Percentiles rank a stretch among this genome's conserved stretches.
Evolutionary conservation across 2,797 vertebrate species (phyloP).

Genomic region (Petrocephalus schoutedeni): DNA sequence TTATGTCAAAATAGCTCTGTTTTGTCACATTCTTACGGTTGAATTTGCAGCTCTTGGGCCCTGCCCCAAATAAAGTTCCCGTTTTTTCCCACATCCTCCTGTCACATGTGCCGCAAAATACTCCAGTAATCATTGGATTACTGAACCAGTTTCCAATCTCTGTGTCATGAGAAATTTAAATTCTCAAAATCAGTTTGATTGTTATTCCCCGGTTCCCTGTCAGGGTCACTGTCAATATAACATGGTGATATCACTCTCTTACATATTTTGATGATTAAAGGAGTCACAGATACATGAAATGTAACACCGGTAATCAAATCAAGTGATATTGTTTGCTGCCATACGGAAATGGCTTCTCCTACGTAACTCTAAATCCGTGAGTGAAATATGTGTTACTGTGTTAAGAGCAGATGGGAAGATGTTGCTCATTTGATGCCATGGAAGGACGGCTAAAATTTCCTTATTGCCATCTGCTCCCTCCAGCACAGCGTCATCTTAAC

Average conservation of each 20-base stretch:
- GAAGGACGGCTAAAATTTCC: neutral
- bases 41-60: too few relatives aligned
- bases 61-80: too few relatives aligned
- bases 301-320: neutral
- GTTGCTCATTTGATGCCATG: conserved; percentile 1
- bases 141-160: neutral
- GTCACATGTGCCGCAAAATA: neutral
- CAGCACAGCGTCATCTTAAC: neutral
- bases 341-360: neutral
- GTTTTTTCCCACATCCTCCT: neutral
- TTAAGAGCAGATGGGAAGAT: neutral
- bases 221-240: neutral
- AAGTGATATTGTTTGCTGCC: neutral
- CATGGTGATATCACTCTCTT: neutral
- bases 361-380: neutral
- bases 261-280: neutral
- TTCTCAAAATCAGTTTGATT: neutral
- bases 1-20: neutral
- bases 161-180: neutral
- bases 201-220: neutral
- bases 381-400: neutral
- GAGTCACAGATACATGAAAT: neutral
- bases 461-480: conserved; percentile 5
- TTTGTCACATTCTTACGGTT: neutral
- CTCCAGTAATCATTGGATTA: neutral